These are phyloP conservation scores for Bombylius discolor DNA, from an alignment of 2,888 invertebrate genomes.

Conservation along the genomic window DNA sequence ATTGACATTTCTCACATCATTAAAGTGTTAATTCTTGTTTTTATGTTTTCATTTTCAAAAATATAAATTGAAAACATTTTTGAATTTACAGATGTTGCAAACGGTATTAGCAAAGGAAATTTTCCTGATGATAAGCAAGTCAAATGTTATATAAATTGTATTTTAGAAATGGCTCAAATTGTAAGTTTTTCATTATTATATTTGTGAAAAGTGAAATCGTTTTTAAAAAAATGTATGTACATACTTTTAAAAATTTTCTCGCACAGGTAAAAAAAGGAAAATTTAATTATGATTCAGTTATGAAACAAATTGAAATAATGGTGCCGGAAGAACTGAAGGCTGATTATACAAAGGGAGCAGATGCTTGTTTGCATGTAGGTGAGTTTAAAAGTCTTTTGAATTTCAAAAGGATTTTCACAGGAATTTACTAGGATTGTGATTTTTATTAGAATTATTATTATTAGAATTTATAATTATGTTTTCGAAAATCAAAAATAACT, in stretches of 20 bases:
- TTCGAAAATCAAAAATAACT: too few species aligned
- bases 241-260: background rate
- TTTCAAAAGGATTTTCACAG: too few species aligned
- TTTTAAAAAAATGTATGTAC: background rate
- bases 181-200: conserved; percentile 28
- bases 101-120: conserved; percentile 24
- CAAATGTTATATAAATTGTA: conserved; percentile 43
- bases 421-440: too few species aligned
- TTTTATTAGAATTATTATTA: too few species aligned
- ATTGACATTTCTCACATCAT: too few species aligned
- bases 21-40: too few species aligned
- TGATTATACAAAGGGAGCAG: conserved; percentile 23
- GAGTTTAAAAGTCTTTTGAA: too few species aligned
- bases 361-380: conserved; percentile 24
- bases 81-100: conserved; percentile 21
- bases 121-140: conserved; percentile 28
- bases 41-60: too few species aligned
- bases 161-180: conserved; percentile 40
- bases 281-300: conserved; percentile 26
- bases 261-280: conserved; percentile 34
- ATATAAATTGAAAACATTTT: background rate
- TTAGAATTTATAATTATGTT: background rate
- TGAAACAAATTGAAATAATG: conserved; percentile 32
- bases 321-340: conserved; percentile 29
- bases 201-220: background rate